Evolutionary conservation across 2,888 invertebrate genomes (phyloP), one percentile per base, ranked within the genome.

Genomic region (Sarcophaga rosellei): DNA sequence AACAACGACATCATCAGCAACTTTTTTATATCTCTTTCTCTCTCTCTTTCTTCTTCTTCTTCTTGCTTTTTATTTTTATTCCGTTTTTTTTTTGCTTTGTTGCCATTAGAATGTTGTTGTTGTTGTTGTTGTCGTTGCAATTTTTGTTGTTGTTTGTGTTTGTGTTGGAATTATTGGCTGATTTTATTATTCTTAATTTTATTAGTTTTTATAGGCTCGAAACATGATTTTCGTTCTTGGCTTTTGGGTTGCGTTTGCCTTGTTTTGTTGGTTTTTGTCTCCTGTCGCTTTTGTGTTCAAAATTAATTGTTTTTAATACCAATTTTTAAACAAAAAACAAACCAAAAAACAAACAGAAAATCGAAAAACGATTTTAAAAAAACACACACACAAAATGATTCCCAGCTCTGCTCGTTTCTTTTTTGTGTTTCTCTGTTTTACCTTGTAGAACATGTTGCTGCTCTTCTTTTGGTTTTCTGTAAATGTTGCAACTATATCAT

Each of bases 401-500:
- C 59, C 4, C 45, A 17, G 20, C 59, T 82, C 59, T 53, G 63
- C 65, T 70, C 66, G 25, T n/a, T n/a, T n/a, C 61, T 65, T 72
- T 72, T 72, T 62, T 81, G 87, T 88, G 85, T 84, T 86, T 35
- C 8, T 35, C 35, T 35, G 35, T 35, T 83, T 86, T 1, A 57
- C 53, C 10, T 57, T 25, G 53, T 23, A 21, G 44, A 21, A 15
- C 45, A 21, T 53, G n/a, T 10, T 57, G 53, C 25, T 23, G 53
- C 17, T 12, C 63, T 79, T 62, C 62, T 84, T 15, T n/a, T 68
- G 21, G 69, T 69, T 68, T 70, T 53, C 17, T 45, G 76, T 73
- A 83, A 72, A 65, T 83, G 77, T 81, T 86, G 84, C 81, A 86
- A 88, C 88, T 88, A 88, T 88, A 88, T 87, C 88, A 88, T 87